Evolutionary conservation across 2,888 invertebrate genomes (phyloP), one percentile per base, ranked within the genome.

Genomic region (Nomada flava): DNA sequence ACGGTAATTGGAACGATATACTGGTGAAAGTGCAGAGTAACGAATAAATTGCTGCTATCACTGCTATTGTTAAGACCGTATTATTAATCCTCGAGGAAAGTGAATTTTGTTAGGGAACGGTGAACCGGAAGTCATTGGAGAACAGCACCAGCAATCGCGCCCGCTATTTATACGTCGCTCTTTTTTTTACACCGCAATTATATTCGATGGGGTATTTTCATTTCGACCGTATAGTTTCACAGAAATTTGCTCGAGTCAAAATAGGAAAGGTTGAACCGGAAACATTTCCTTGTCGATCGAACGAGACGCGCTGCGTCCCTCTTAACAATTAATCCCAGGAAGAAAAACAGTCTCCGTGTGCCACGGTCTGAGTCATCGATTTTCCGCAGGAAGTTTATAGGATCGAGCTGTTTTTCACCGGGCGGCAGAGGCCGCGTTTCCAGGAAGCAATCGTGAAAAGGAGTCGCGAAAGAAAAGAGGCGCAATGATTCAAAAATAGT

Each of bases 401-500:
- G 15, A 53, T 2, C 47, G 15, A 13, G 18, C 2, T 73, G 76
- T 67, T 71, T 60, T 53, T 20, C 60, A 5, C 20, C 60, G 15
- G 53, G 44, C 42, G 15, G 10, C 65, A 50, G 9, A 23, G 42
- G 29, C 36, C 59, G 2, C 7, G 36, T 5, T 79, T 72, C 77
- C 80, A n/a, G 68, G 80, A 77, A 77, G 29, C 67, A 23, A 13
- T 26, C 23, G 36, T 23, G 47, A 15, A 47, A 64, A 59, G 29
- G 10, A 26, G 63, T 68, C 23, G 29, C n/a, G 50, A 62, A 62
- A 67, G 50, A 72, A 77, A 72, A 55, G 63, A 47, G 42, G 52
- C 57, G 52, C 72, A 64, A 57, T 64, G 29, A 55, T 55, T 52
- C 36, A 68, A 73, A 70, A 81, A 78, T 67, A 73, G 13, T 47